A percentile compares a stretch with the other conserved stretches of the same genome.
phyloP scores from a whole-genome alignment of 1,140 invertebrate species.

The Trichonephila clavata region DNA sequence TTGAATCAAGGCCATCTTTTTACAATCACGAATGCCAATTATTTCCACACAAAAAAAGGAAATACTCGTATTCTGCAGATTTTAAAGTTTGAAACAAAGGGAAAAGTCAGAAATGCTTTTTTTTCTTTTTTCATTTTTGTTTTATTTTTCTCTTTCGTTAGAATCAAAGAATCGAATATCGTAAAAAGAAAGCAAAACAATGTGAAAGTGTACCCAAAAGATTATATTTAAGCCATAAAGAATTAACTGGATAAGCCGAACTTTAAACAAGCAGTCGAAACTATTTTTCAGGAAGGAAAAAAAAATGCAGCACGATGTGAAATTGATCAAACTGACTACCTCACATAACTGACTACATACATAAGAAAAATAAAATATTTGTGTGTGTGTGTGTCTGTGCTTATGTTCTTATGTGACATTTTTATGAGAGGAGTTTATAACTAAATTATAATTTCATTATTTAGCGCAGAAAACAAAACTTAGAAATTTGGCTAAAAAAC shows the following conservation, averaged over 20 bases:
- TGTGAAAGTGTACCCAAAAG: slow-evolving; percentile 6
- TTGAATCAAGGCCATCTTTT: background rate
- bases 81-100: background rate
- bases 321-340: background rate
- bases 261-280: background rate
- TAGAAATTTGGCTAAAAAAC: no score
- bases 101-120: background rate
- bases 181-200: background rate
- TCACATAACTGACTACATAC: no score
- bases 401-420: no score
- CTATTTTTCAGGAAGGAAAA: background rate
- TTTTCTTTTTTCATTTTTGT: background rate
- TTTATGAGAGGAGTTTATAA: no score
- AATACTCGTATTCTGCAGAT: background rate
- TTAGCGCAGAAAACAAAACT: no score
- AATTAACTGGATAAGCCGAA: slow-evolving; percentile 1
- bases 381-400: background rate
- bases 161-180: background rate
- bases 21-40: background rate
- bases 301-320: background rate
- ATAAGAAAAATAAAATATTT: background rate
- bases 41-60: background rate
- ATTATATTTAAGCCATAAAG: background rate
- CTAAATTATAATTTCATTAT: no score
- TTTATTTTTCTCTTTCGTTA: no score